These are phyloP conservation scores for Loris lydekkerianus DNA, from an alignment of 2,797 vertebrate genomes.

Conservation along the genomic window DNA sequence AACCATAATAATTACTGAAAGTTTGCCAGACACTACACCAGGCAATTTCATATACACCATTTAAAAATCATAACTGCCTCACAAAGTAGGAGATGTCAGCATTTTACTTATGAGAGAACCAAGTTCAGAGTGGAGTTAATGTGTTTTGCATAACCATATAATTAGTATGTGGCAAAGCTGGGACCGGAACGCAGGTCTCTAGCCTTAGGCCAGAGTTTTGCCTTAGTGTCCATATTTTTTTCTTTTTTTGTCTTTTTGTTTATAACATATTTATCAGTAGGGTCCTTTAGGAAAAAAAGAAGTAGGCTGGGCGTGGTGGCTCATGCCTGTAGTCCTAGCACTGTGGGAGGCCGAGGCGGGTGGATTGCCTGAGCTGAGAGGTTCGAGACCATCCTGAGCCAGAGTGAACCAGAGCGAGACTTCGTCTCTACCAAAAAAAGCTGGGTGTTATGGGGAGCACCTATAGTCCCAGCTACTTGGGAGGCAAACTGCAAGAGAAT, in stretches of 20 bases:
- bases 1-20: constrained; percentile 33
- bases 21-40: constrained; percentile 13
- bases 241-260: not conserved
- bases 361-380: too few relatives aligned
- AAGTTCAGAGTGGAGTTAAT: constrained; percentile 4
- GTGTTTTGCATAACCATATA: not conserved
- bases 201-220: constrained; percentile 19
- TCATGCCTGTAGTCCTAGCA: too few relatives aligned
- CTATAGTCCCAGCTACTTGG: too few relatives aligned
- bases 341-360: too few relatives aligned
- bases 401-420: too few relatives aligned
- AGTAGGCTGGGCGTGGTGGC: too few relatives aligned
- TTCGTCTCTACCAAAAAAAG: too few relatives aligned
- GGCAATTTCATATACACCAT: not conserved
- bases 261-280: constrained; percentile 20
- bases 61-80: not conserved
- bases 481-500: too few relatives aligned
- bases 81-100: constrained; percentile 1
- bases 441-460: too few relatives aligned
- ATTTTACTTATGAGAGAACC: constrained; percentile 34
- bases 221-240: not conserved
- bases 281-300: not conserved
- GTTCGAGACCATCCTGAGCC: too few relatives aligned
- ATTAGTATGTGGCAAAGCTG: constrained; percentile 8
- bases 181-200: constrained; percentile 5